Conservation (phyloP, 2,888 invertebrate species). For the Parochlus steinenii region DNA sequence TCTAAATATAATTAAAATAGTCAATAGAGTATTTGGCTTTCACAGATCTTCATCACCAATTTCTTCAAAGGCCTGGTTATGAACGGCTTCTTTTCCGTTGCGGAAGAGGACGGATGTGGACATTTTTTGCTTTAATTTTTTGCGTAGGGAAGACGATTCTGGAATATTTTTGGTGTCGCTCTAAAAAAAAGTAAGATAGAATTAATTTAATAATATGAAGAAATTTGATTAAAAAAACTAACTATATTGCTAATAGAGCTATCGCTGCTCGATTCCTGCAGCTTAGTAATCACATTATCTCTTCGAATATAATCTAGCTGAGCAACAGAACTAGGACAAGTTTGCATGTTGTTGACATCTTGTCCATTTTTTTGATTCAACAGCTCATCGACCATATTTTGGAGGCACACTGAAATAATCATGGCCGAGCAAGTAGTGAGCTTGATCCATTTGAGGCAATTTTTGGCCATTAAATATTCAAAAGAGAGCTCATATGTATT, state of each 20-base stretch:
- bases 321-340: conserved; percentile 8
- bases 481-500: conserved; percentile 64
- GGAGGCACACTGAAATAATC: conserved; percentile 86
- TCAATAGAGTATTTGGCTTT: too few relatives aligned
- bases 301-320: conserved; percentile 18
- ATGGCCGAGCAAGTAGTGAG: conserved; percentile 83
- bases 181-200: conserved; percentile 27
- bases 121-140: conserved; percentile 51
- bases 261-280: conserved; percentile 18
- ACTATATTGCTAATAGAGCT: conserved; percentile 19
- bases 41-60: conserved; percentile 89
- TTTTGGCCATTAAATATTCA: conserved; percentile 84
- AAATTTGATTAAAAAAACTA: conserved; percentile 9
- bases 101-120: conserved; percentile 52
- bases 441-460: conserved; percentile 87
- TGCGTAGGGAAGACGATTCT: conserved; percentile 56
- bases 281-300: conserved; percentile 17
- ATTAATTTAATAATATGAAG: conserved; percentile 1
- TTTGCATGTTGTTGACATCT: conserved; percentile 29
- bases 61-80: conserved; percentile 86
- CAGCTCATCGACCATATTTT: conserved; percentile 91
- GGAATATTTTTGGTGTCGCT: conserved; percentile 32
- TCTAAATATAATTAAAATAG: too few relatives aligned
- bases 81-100: conserved; percentile 53
- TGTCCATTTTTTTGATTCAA: conserved; percentile 52